Percentiles rank a stretch among this genome's conserved stretches.
phyloP scores from a whole-genome alignment of 2,888 invertebrate species.

The Monochamus alternatus region DNA sequence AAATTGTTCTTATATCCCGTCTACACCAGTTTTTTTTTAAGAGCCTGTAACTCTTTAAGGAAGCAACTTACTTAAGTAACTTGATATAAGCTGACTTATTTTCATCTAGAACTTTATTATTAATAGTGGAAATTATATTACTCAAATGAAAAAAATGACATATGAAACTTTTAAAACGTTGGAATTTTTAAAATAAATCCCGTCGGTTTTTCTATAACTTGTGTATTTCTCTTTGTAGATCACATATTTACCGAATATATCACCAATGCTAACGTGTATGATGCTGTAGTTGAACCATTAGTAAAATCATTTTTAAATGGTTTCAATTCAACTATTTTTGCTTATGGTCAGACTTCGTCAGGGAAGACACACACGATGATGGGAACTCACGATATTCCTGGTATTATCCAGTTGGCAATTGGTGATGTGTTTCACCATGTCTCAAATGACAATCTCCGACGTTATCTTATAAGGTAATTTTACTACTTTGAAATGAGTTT shows the following conservation, averaged over 20 bases:
- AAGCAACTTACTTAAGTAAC: no score
- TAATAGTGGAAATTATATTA: no score
- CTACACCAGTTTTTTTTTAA: no score
- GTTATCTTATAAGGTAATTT: conserved; percentile 81
- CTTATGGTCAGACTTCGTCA: conserved; percentile 93
- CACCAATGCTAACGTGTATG: conserved; percentile 78
- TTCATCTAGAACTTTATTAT: no score
- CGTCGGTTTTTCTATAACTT: neutral
- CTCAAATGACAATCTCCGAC: conserved; percentile 76
- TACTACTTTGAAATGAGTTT: neutral
- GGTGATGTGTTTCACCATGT: conserved; percentile 81
- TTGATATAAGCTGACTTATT: no score
- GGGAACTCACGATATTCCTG: conserved; percentile 79
- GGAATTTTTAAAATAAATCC: no score
- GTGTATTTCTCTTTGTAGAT: conserved; percentile 74
- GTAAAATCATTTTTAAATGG: conserved; percentile 82
- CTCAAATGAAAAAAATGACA: no score
- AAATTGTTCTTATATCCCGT: no score
- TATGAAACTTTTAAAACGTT: no score
- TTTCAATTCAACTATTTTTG: conserved; percentile 91
- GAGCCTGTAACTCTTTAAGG: no score
- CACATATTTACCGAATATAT: conserved; percentile 79
- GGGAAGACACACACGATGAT: conserved; percentile 92
- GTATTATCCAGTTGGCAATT: conserved; percentile 84
- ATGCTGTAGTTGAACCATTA: conserved; percentile 80